phyloP scores from a whole-genome alignment of 2,797 vertebrate species.

The Takifugu rubripes region DNA sequence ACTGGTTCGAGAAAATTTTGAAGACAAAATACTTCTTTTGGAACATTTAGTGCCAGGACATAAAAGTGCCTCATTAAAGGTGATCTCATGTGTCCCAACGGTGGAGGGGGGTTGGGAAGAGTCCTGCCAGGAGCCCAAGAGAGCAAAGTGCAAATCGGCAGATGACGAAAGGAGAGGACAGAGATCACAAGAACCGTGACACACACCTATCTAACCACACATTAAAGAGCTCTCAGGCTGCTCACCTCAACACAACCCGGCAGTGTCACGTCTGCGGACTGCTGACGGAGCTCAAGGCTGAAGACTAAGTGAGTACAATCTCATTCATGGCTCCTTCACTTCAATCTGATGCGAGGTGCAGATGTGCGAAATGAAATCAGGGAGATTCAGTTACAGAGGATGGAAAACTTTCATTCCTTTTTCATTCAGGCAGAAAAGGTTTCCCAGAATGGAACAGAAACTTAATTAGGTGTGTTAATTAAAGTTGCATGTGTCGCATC shows the following conservation, averaged over 20 bases:
- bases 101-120: neutral
- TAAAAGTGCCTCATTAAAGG: too few species aligned
- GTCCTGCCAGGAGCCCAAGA: conserved; percentile 28
- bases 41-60: too few species aligned
- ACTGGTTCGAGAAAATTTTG: too few species aligned
- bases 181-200: conserved; percentile 23
- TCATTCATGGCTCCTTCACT: conserved; percentile 2
- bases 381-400: too few species aligned
- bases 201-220: conserved; percentile 19
- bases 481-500: too few species aligned
- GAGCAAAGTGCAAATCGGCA: conserved; percentile 60
- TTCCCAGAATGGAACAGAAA: too few species aligned
- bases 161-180: conserved; percentile 25
- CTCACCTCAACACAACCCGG: conserved; percentile 13
- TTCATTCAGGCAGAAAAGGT: too few species aligned
- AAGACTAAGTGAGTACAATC: conserved; percentile 56
- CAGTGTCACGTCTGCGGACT: conserved; percentile 13
- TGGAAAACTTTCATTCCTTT: too few species aligned
- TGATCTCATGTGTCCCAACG: neutral
- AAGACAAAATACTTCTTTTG: too few species aligned
- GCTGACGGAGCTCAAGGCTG: conserved; percentile 9
- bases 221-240: conserved; percentile 9
- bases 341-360: neutral
- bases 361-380: too few species aligned
- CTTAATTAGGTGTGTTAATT: too few species aligned